Base-by-base conservation (phyloP, 2,113 vertebrate species). In the Rhabdomys dilectus region DNA sequence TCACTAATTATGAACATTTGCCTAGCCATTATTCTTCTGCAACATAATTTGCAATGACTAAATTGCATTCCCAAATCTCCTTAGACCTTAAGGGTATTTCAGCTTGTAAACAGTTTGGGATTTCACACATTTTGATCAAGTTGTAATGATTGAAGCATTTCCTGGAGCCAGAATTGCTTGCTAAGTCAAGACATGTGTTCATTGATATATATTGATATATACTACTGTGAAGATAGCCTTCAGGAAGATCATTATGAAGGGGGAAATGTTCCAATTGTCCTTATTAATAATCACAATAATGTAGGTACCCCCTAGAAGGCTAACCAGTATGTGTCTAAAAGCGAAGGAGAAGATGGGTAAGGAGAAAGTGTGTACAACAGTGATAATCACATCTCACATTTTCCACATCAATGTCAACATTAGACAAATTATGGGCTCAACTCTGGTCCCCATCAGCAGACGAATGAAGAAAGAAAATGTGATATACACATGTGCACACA, bases 141-240 rank as follows among this genome's bases (percentile, higher is more conserved):
- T 81, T 70, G 64, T 78, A 78, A 91, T 75, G 58, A 91, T 87
- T 82, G 21, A 93, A 29, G 72, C 93, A 77, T 66, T 82, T 89
- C 45, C 88, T 91, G 87, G 72, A 77, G 66, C 34, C 81, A 48
- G 34, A 93, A 95, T 60, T 82, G n/a, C 8, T 66, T 56, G 51
- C 78, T 56, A 45, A 81, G 1, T 82, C 91, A 87, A 72, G 22
- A 51, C n/a, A n/a, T n/a, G n/a, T n/a, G n/a, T n/a, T n/a, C n/a
- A n/a, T n/a, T n/a, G n/a, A n/a, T n/a, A n/a, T n/a, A n/a, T n/a
- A n/a, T n/a, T n/a, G n/a, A n/a, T 80, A 45, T 16, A 26, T 45
- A 53, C 31, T 68, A 29, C 5, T 48, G 42, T 56, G 36, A 81
- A 73, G 34, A 80, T 39, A 39, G 17, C 19, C 29, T 72, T 88